Base-by-base conservation (phyloP, 1,140 invertebrate genomes). In the Battus philenor region DNA sequence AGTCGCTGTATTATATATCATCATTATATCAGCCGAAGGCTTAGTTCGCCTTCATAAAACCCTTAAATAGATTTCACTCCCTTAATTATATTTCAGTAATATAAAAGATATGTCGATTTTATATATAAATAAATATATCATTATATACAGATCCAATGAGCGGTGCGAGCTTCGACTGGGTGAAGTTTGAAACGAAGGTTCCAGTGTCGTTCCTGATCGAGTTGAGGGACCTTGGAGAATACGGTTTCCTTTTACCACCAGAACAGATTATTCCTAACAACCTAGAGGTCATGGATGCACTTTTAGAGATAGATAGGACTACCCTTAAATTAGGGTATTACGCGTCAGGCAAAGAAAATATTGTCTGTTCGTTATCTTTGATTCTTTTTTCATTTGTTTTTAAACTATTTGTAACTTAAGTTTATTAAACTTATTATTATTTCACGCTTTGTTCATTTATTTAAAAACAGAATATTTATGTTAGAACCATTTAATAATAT, bases 211-310 rank as follows among this genome's bases (percentile, higher is more conserved):
- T 90, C 58, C 90, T 92, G 0, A 87, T 89, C 9, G 89, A 90
- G 59, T 76, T 94, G 8, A 78, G 93, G 4, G 94, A 96, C 64
- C 88, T 81, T 15, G 93, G 94, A 15, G 59, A 78, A 43, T 89
- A 91, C 50, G 94, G 94, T 0, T 97, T 97, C 66, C 13, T 94
- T 0, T 80, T 97, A 16, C 94, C 94, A 0, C 84, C 91, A 4
- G 77, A 88, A 29, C 89, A 93, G 68, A 96, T 96, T 46, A 81
- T 90, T 9, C 90, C 91, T 0, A 93, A 91, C 15, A 90, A 86
- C 13, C 65, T 89, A 46, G 94, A 95, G 86, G 90, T 91, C 7
- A 71, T 91, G 24, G 91, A 92, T 49, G 89, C 87, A 1, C 57
- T 92, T 10, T 47, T 92, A 0, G 77, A 78, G 48, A 83, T 83